A percentile compares a stretch with the other conserved stretches of the same genome.
Conservation (phyloP, 2,888 invertebrate species). For the Nomada lathburiana region DNA sequence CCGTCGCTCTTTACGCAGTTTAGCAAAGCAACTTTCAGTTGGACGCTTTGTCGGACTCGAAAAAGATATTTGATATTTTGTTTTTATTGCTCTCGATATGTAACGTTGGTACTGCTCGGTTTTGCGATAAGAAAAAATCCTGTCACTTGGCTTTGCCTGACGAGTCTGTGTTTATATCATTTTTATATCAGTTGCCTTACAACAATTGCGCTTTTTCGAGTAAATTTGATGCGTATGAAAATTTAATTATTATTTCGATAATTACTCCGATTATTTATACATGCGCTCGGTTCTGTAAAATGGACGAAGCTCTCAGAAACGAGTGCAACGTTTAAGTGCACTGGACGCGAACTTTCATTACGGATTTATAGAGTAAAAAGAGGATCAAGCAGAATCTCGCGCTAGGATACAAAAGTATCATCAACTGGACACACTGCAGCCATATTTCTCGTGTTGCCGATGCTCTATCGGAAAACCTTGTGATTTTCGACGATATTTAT, state of each 20-base stretch:
- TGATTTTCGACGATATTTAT: conserved; percentile 17
- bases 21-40: not conserved
- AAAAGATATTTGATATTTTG: not conserved
- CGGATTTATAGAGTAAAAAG: not conserved
- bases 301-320: not conserved
- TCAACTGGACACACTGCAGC: conserved; percentile 19
- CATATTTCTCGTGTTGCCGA: conserved; percentile 27
- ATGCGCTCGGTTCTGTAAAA: not conserved
- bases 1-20: not conserved
- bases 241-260: not conserved
- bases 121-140: not conserved
- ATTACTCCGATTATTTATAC: not conserved
- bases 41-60: not conserved
- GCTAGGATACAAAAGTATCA: conserved; percentile 22
- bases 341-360: not conserved
- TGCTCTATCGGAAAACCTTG: not conserved
- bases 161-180: too few relatives aligned
- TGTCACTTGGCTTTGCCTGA: not conserved
- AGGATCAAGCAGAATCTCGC: conserved; percentile 9
- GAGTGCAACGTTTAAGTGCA: conserved; percentile 1
- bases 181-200: too few relatives aligned
- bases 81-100: not conserved
- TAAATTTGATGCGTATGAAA: not conserved
- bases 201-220: too few relatives aligned
- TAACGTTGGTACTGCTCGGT: not conserved